phyloP scores from a whole-genome alignment of 2,797 vertebrate species.

The Varecia variegata region DNA sequence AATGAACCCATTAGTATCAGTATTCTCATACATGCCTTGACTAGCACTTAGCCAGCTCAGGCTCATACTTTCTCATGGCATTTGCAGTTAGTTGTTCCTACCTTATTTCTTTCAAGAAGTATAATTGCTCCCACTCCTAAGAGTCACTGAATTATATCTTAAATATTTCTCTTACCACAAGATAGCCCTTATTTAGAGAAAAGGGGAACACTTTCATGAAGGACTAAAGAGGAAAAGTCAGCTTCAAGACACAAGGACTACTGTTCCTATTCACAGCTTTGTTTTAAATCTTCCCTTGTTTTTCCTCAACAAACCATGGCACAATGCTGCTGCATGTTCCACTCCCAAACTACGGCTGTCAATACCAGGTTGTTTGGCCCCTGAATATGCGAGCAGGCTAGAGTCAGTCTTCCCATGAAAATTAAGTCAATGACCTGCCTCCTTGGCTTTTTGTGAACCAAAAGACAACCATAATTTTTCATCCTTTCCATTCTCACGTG shows the following conservation, averaged over 20 bases:
- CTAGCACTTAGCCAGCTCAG: background rate
- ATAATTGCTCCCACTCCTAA: background rate
- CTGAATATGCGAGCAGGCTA: constrained; percentile 86
- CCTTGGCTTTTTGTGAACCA: constrained; percentile 88
- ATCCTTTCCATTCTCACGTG: constrained; percentile 90
- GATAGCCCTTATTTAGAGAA: background rate
- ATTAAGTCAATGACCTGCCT: constrained; percentile 95
- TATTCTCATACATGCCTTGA: background rate
- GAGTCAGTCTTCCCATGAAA: constrained; percentile 97
- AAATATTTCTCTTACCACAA: constrained; percentile 54
- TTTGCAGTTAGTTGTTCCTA: rapidly evolving
- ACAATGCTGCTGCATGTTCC: constrained; percentile 85
- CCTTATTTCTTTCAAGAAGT: constrained; percentile 28
- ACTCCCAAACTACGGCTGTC: constrained; percentile 88
- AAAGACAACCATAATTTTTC: constrained; percentile 90
- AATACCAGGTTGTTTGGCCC: constrained; percentile 86
- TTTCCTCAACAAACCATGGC: constrained; percentile 89
- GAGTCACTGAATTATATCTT: constrained; percentile 34
- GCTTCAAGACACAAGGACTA: constrained; percentile 90
- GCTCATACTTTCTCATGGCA: background rate
- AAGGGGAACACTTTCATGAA: constrained; percentile 38
- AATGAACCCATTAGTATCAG: background rate
- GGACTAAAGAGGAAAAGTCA: constrained; percentile 79
- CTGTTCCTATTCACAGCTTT: constrained; percentile 93
- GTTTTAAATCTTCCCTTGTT: constrained; percentile 91